Percentiles rank a stretch among this genome's conserved stretches.
These are phyloP conservation scores for Pseudomugil gertrudae DNA, from an alignment of 2,797 vertebrate genomes.

Conservation along the genomic window DNA sequence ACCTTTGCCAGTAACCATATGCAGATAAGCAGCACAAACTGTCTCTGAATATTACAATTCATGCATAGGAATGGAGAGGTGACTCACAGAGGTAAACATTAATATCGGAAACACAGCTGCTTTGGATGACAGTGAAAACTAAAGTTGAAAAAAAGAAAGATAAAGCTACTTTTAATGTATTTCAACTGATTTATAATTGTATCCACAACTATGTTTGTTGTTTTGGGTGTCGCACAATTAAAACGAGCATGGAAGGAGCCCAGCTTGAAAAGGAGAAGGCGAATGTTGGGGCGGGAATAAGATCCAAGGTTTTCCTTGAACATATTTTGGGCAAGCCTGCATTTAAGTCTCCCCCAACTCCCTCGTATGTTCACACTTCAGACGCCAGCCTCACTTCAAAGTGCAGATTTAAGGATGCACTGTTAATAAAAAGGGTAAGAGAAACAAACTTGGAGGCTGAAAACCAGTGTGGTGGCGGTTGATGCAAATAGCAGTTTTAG, in stretches of 20 bases:
- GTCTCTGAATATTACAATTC: conserved; percentile 51
- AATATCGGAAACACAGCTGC: background rate
- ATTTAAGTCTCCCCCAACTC: conserved; percentile 49
- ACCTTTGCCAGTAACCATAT: conserved; percentile 41
- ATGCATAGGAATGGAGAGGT: conserved; percentile 33
- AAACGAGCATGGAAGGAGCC: conserved; percentile 36
- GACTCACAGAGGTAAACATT: conserved; percentile 17
- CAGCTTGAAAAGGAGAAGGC: conserved; percentile 33
- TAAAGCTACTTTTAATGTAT: conserved; percentile 17
- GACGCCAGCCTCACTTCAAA: conserved; percentile 67
- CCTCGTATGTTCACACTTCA: conserved; percentile 58
- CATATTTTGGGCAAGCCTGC: conserved; percentile 55
- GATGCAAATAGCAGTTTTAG: conserved; percentile 50
- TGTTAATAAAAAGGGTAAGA: conserved; percentile 28
- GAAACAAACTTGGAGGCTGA: conserved; percentile 38
- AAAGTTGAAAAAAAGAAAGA: conserved; percentile 3
- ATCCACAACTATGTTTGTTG: conserved; percentile 17
- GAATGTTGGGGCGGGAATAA: conserved; percentile 11
- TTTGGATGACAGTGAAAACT: conserved; percentile 11
- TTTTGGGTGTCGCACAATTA: conserved; percentile 42
- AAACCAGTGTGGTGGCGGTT: conserved; percentile 41
- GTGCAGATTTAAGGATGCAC: conserved; percentile 58
- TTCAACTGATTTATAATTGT: conserved; percentile 1
- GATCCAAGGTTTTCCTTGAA: conserved; percentile 68
- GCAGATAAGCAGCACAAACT: conserved; percentile 14